Base-by-base conservation (phyloP, 2,797 vertebrate genomes). In the Hypotaenidia philippensis region DNA sequence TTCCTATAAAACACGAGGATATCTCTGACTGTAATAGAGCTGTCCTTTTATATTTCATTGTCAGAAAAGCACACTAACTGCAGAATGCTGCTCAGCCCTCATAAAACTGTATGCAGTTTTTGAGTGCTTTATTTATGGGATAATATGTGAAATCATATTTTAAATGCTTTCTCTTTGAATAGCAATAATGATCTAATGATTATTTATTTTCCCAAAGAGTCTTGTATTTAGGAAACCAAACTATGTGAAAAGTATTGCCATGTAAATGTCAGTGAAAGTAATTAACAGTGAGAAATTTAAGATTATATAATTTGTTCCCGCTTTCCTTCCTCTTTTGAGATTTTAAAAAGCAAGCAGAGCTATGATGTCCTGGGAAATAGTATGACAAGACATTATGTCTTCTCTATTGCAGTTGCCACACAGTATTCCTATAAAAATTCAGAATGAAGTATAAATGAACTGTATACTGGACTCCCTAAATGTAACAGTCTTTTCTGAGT, bases 101-200 rank as follows among this genome's bases (percentile, higher is more conserved):
- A 45, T 87, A 87, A 91, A 95, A 56, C 47, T 69, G 22, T 66
- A 40, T 32, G 84, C 50, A 7, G 23, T 8, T 59, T 94, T 56
- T 36, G 50, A 94, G 83, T 70, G 66, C 52, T 95, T 84, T 91
- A 94, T 91, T 95, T 94, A 91, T 76, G 77, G 55, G 34, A 18
- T 72, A 82, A 76, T 55, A 8, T 0, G 18, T 38, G 59, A 16
- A 6, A 79, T 90, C 72, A 72, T 70, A 89, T 52, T 94, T 94
- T 55, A 83, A 95, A 94, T 64, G 25, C 52, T 83, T 89, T 93
- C 61, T 78, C n/a, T 93, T 86, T 64, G 55, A 87, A 91, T 79
- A 57, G 50, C 9, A 53, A 68, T 79, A 89, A 87, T 44, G 64
- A 83, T 65, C 32, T 87, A 80, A 89, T 74, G 68, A 91, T 87